These are phyloP conservation scores for Girardinichthys multiradiatus DNA, from an alignment of 2,113 vertebrate genomes.

Conservation along the genomic window DNA sequence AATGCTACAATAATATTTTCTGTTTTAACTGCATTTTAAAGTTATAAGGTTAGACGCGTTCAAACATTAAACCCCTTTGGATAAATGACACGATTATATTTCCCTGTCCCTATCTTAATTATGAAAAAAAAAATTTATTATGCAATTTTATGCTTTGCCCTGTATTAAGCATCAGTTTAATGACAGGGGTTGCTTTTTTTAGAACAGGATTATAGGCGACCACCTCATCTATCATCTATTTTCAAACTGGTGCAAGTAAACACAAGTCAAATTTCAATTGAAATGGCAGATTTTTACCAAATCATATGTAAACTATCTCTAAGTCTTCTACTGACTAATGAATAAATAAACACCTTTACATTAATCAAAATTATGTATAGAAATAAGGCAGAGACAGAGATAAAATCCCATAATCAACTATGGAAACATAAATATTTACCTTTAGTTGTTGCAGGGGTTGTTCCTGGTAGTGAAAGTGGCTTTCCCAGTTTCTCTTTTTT, in stretches of 20 bases:
- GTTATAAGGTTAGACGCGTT: background rate
- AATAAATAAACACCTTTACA: background rate
- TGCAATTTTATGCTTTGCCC: background rate
- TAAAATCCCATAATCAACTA: background rate
- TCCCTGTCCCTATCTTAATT: background rate
- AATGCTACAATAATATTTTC: background rate
- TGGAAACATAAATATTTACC: conserved; percentile 65
- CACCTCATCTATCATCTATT: too few species aligned
- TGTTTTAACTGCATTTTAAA: background rate
- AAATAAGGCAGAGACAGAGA: background rate
- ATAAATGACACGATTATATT: too few species aligned
- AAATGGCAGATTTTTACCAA: too few species aligned
- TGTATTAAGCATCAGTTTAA: background rate
- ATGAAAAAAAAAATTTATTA: background rate
- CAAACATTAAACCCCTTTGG: background rate
- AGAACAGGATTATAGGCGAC: background rate
- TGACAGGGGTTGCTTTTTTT: background rate
- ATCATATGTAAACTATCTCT: background rate
- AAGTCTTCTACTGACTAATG: background rate
- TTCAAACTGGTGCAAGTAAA: too few species aligned
- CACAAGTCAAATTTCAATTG: too few species aligned
- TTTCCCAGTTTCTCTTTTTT: conserved; percentile 87
- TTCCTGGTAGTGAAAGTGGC: conserved; percentile 69
- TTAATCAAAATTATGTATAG: too few species aligned
- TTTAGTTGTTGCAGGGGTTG: conserved; percentile 75